phyloP scores from a whole-genome alignment of 2,113 vertebrate species.

The Craseonycteris thonglongyai region DNA sequence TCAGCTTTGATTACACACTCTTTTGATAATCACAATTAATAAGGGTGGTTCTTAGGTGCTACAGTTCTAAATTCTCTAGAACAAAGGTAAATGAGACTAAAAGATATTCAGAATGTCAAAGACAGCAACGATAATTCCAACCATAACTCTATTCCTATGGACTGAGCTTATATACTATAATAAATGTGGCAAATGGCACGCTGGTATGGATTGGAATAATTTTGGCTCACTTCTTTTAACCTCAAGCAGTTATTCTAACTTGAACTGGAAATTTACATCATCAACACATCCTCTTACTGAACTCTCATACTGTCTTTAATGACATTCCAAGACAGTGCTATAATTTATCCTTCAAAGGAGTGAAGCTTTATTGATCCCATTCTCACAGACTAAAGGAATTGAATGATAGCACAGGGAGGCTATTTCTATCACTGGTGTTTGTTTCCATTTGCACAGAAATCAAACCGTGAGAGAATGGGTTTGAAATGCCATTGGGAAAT shows the following conservation, averaged over 20 bases:
- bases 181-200: not conserved
- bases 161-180: not conserved
- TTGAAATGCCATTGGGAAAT: constrained; percentile 18
- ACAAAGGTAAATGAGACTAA: not conserved
- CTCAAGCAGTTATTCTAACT: not conserved
- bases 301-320: not conserved
- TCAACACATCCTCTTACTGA: not conserved
- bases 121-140: not conserved
- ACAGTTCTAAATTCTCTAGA: not conserved
- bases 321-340: not conserved
- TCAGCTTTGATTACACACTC: not conserved
- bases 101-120: not conserved
- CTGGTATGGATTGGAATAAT: not conserved
- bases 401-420: not conserved
- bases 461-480: not conserved
- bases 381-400: not conserved
- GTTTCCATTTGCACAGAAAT: not conserved
- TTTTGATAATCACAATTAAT: constrained; percentile 26
- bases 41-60: not conserved
- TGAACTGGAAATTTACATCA: not conserved
- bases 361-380: constrained; percentile 15
- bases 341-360: constrained; percentile 33
- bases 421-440: not conserved
- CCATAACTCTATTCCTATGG: not conserved
- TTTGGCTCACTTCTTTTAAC: not conserved